Evolutionary conservation across 2,888 invertebrate species (phyloP).

Genomic region (Microctonus aethiopoides): DNA sequence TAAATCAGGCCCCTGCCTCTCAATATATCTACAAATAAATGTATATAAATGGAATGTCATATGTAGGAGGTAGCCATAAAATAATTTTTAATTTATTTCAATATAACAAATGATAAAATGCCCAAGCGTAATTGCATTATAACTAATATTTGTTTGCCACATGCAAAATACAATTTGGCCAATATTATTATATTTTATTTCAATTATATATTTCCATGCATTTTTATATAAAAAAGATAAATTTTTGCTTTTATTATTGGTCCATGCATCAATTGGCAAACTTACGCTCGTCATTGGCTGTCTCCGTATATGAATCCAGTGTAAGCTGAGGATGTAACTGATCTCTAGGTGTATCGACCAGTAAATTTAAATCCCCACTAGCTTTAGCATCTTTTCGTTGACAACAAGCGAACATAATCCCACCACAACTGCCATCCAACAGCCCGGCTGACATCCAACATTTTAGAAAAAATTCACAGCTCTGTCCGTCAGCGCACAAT

Average conservation of each 20-base stretch:
- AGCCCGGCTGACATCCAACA: conserved; percentile 92
- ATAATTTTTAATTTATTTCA: neutral
- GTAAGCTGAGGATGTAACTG: conserved; percentile 60
- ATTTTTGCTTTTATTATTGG: neutral
- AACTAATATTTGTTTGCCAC: neutral
- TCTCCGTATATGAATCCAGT: conserved; percentile 70
- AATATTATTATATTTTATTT: neutral
- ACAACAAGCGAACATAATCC: conserved; percentile 88
- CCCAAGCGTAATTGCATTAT: neutral
- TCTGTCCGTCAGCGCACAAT: conserved; percentile 78
- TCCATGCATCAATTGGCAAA: conserved; percentile 46
- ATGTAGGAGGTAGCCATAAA: neutral
- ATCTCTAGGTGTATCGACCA: conserved; percentile 61
- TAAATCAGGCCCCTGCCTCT: too few species aligned
- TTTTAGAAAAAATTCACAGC: conserved; percentile 90
- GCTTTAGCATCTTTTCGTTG: conserved; percentile 71
- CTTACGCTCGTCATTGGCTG: conserved; percentile 72
- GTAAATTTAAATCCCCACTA: conserved; percentile 56
- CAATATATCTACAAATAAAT: neutral
- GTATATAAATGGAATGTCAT: neutral
- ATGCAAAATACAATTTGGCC: neutral
- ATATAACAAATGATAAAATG: neutral
- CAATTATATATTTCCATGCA: neutral
- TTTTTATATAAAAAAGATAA: neutral
- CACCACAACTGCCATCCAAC: conserved; percentile 85